Evolutionary conservation across 2,888 invertebrate species (phyloP), one percentile per base, ranked within the genome.

Genomic region (Cheilosia scutellata): DNA sequence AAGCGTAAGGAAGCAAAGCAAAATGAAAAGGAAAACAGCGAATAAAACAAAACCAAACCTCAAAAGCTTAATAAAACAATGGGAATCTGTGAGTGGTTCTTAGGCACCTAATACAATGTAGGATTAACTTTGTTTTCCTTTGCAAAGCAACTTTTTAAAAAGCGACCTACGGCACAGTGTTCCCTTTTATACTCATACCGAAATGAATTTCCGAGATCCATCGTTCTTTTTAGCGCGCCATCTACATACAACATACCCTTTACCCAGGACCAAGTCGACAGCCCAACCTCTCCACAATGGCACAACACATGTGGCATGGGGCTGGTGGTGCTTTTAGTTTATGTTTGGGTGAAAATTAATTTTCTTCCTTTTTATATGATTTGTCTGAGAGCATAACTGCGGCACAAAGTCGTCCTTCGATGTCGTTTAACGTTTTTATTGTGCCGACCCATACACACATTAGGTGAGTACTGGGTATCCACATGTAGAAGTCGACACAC

Each of bases 331-430:
- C 29, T 72, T 29, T 51, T 27, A 37, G 49, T 57, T 58, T n/a
- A 42, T 37, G 66, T 5, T n/a, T n/a, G 27, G 65, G 31, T 16
- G 33, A 40, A 86, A 86, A 86, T 77, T 86, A 82, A 86, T 86
- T 86, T 86, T 80, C 86, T 80, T 86, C 68, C 86, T 80, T 82
- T 86, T 86, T 86, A 82, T 86, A 82, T 82, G 86, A 86, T 86
- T 86, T 86, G 76, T 86, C 86, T 86, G 86, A 72, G 80, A 86
- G 80, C 66, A 76, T 71, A 37, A 37, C 78, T 79, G 63, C 44
- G n/a, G 29, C 49, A 68, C 53, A 65, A 74, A 68, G 37, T 80
- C 65, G 75, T 71, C 63, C 75, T 63, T 70, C 74, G 53, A 25
- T 57, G 65, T 72, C 74, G 76, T 71, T 86, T 82, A 72, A 77